phyloP scores from a whole-genome alignment of 2,888 invertebrate genomes.

The Macropis europaea region DNA sequence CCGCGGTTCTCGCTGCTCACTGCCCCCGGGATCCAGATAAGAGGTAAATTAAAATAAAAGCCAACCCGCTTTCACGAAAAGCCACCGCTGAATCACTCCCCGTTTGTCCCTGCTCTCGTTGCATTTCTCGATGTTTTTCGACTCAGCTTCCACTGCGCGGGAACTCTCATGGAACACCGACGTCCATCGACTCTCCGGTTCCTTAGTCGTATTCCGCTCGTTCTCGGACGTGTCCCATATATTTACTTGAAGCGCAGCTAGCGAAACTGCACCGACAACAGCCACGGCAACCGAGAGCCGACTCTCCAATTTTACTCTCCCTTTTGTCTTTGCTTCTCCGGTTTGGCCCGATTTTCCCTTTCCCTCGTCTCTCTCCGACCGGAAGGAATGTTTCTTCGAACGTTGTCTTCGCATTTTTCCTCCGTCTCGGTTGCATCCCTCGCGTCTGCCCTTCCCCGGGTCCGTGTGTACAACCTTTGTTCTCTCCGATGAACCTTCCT shows the following conservation, averaged over 20 bases:
- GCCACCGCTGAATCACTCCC: background rate
- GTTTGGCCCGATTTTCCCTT: conserved; percentile 20
- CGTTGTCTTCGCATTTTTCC: conserved; percentile 49
- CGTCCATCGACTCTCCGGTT: too few species aligned
- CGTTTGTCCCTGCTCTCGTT: too few species aligned
- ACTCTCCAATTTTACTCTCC: conserved; percentile 28
- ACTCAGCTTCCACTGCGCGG: too few species aligned
- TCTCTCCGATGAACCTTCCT: conserved; percentile 40
- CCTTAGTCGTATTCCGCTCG: too few species aligned
- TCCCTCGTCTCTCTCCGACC: background rate
- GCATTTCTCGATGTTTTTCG: too few species aligned
- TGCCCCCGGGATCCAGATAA: conserved; percentile 14
- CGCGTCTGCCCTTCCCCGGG: background rate
- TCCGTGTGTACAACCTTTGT: conserved; percentile 16
- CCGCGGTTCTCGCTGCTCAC: background rate
- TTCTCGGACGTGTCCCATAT: too few species aligned
- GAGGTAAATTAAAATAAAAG: conserved; percentile 47
- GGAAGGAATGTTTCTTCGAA: conserved; percentile 43
- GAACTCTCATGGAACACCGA: too few species aligned
- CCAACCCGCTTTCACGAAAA: background rate
- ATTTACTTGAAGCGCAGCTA: too few species aligned
- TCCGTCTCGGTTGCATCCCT: conserved; percentile 33
- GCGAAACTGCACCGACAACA: too few species aligned
- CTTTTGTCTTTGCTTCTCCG: conserved; percentile 12
- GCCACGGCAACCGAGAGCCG: too few species aligned